These are phyloP conservation scores for Epizoanthus ramosus DNA, from an alignment of 92 coral and sea anemone genomes.

Conservation along the genomic window DNA sequence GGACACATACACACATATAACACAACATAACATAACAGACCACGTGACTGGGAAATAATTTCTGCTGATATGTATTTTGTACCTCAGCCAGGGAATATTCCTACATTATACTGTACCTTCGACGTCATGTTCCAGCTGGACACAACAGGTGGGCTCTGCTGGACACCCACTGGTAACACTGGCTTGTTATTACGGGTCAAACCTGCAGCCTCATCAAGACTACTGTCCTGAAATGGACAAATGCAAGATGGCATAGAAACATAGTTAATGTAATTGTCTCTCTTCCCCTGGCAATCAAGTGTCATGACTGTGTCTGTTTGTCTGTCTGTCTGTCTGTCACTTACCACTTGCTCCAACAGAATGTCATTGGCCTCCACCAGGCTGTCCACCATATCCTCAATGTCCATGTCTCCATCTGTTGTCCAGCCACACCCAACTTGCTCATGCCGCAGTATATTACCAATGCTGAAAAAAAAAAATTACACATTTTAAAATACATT, in stretches of 20 bases:
- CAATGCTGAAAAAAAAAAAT: slow-evolving; percentile 40
- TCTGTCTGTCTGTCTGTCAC: slow-evolving; percentile 13
- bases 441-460: slow-evolving; percentile 69
- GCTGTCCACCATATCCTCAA: slow-evolving; percentile 85
- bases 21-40: no score
- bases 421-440: slow-evolving; percentile 91
- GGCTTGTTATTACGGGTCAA: slow-evolving; percentile 77
- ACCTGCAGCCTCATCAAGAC: slow-evolving; percentile 94
- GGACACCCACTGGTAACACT: slow-evolving; percentile 73
- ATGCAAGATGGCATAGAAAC: no score
- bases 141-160: slow-evolving; percentile 87
- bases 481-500: neutral
- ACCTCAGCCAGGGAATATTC: no score
- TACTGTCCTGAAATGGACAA: slow-evolving; percentile 66
- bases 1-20: no score
- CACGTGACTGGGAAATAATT: no score
- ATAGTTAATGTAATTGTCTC: no score
- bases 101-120: neutral
- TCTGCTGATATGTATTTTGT: no score
- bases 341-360: slow-evolving; percentile 87
- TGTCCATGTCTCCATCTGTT: slow-evolving; percentile 62
- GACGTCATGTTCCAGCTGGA: slow-evolving; percentile 88
- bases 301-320: no score
- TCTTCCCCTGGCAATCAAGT: no score
- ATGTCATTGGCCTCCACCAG: slow-evolving; percentile 94